Base-by-base conservation (phyloP, 2,797 vertebrate genomes). In the Apogon hyalosoma region DNA sequence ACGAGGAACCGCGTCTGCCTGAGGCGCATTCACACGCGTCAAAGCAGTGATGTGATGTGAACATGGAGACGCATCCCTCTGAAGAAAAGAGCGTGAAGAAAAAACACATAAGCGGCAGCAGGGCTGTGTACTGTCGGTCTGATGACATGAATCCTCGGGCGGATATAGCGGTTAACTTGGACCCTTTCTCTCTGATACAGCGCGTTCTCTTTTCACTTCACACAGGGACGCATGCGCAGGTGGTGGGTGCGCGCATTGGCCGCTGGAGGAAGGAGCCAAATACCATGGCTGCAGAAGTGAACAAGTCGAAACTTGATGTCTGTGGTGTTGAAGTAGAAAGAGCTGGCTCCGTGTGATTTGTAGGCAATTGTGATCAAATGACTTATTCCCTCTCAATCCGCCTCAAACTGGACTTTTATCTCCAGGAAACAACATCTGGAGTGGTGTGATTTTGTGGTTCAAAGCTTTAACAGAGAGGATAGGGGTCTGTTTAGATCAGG, bases 201-300 rank as follows among this genome's bases (percentile, higher is more conserved):
- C 62, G 46, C 75, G 59, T 63, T 33, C 80, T 56, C 62, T 62
- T 24, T 18, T 6, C 0, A 13, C 61, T 47, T 1, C 1, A 8
- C 0, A 2, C 38, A 5, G 11, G 1, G 13, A 56, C 89, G 89
- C 87, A 87, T 89, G 89, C 89, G 86, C 84, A 56, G 1, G 13
- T 19, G 28, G 33, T 19, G 28, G 33, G 12, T 54, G 21, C 41
- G 67, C 75, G 75, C 62, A 36, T 64, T n/a, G 46, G 18, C 18
- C 13, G 12, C 49, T 46, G 54, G 16, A 24, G 16, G 16, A 16
- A 11, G 12, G 11, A 54, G 58, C 54, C 40, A 50, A 67, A 77
- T 55, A 36, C 57, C 62, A 18, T 13, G 28, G 3, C 19, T 46
- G 33, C 16, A 16, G 43, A 46, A 56, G 39, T 0, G 18, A 14